Evolutionary conservation across 2,888 invertebrate species (phyloP).

Genomic region (Tipula vernalis): DNA sequence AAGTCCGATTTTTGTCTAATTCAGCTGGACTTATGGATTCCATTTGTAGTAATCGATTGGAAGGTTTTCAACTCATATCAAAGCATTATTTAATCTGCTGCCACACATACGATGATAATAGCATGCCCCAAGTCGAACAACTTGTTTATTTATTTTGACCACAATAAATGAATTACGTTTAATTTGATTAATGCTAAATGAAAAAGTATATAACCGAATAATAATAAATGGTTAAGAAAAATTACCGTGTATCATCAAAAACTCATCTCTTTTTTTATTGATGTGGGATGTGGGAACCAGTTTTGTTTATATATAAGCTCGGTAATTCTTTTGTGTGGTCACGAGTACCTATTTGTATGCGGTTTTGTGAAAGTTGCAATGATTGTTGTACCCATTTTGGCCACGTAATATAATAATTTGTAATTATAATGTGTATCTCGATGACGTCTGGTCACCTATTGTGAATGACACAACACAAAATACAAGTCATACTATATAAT

Average conservation of each 20-base stretch:
- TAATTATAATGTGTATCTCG: neutral
- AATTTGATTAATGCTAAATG: neutral
- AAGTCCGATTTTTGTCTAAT: too few species aligned
- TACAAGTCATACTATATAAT: neutral
- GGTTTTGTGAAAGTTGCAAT: neutral
- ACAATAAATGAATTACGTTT: neutral
- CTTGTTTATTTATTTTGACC: neutral
- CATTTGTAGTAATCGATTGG: too few species aligned
- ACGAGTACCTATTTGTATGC: neutral
- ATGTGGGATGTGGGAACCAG: neutral
- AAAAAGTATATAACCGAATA: neutral
- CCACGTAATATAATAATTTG: neutral
- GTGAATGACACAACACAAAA: neutral
- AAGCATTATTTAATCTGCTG: too few species aligned
- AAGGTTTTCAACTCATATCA: too few species aligned
- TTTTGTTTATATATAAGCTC: neutral
- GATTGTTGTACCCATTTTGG: neutral
- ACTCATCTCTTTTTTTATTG: neutral
- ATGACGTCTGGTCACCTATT: neutral
- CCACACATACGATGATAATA: too few species aligned
- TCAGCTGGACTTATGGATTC: too few species aligned
- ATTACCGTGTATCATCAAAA: neutral
- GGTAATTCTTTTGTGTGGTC: neutral
- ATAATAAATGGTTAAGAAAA: neutral
- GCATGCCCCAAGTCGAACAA: neutral